These are phyloP conservation scores for Malurus leucopterus DNA, from an alignment of 2,797 vertebrate genomes.

Conservation along the genomic window DNA sequence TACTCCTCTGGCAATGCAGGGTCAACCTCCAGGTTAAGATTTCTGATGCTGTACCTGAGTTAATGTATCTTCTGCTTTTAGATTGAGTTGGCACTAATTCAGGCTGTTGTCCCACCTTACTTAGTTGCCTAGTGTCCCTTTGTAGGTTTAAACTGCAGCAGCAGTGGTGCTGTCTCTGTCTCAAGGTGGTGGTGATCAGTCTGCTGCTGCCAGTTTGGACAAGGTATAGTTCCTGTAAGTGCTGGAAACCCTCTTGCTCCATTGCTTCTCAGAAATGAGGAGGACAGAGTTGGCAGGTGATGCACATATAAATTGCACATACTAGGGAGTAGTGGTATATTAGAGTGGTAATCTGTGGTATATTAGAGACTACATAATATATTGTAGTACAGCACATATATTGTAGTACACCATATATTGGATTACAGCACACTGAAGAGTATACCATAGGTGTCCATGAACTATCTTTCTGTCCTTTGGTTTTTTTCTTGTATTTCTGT, in stretches of 20 bases:
- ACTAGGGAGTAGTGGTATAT: neutral
- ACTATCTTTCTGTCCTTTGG: neutral
- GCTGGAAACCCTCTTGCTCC: conserved; percentile 32
- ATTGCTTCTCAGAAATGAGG: conserved; percentile 32
- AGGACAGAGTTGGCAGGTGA: conserved; percentile 15
- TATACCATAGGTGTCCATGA: conserved; percentile 18
- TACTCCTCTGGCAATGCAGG: neutral
- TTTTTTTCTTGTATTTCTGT: neutral
- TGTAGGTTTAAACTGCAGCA: neutral
- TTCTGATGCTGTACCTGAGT: neutral
- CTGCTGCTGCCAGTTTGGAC: conserved; percentile 2
- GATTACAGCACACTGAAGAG: neutral
- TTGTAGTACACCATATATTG: neutral
- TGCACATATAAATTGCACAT: neutral
- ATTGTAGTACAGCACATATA: neutral
- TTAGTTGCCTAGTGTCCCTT: neutral
- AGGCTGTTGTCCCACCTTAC: neutral
- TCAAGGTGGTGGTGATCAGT: neutral
- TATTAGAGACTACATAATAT: neutral
- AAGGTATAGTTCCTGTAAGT: conserved; percentile 28
- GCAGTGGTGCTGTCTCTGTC: neutral
- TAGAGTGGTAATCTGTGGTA: neutral
- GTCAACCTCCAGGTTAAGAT: neutral
- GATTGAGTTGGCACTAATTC: neutral
- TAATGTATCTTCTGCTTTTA: neutral